phyloP scores from a whole-genome alignment of 2,888 invertebrate species.

The Papilio elwesi region DNA sequence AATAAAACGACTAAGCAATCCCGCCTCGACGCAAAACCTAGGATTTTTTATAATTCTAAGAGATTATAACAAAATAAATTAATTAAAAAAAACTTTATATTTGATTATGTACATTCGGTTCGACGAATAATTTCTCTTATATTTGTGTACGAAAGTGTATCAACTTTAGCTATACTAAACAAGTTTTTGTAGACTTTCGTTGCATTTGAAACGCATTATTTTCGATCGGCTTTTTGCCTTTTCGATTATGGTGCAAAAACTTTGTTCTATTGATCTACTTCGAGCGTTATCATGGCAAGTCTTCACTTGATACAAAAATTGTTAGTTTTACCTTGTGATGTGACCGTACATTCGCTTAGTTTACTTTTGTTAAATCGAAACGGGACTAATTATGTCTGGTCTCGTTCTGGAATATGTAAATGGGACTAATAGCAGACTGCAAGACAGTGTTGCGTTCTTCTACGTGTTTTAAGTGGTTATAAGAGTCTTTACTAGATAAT shows the following conservation, averaged over 20 bases:
- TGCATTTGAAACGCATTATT: slow-evolving; percentile 25
- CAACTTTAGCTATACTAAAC: not conserved
- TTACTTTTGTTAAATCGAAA: too few species aligned
- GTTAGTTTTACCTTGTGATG: not conserved
- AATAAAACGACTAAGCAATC: too few species aligned
- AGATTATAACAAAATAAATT: too few species aligned
- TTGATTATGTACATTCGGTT: not conserved
- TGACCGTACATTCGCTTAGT: too few species aligned
- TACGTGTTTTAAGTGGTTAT: too few species aligned
- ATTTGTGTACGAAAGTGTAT: slow-evolving; percentile 13
- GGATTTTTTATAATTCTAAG: too few species aligned
- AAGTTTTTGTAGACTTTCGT: slow-evolving; percentile 32
- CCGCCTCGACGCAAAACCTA: too few species aligned
- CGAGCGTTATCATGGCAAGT: not conserved
- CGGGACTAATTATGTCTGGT: too few species aligned
- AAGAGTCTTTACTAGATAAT: too few species aligned
- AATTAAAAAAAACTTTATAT: not conserved
- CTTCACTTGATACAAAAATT: not conserved
- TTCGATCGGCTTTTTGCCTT: slow-evolving; percentile 8
- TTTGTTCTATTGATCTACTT: slow-evolving; percentile 23
- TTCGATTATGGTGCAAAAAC: slow-evolving; percentile 10
- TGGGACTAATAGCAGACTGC: too few species aligned
- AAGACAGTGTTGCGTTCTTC: too few species aligned
- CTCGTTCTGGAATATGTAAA: too few species aligned
- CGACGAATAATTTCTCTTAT: not conserved